Conservation (phyloP, 1,140 invertebrate genomes). For the Drosophila seguyi region DNA sequence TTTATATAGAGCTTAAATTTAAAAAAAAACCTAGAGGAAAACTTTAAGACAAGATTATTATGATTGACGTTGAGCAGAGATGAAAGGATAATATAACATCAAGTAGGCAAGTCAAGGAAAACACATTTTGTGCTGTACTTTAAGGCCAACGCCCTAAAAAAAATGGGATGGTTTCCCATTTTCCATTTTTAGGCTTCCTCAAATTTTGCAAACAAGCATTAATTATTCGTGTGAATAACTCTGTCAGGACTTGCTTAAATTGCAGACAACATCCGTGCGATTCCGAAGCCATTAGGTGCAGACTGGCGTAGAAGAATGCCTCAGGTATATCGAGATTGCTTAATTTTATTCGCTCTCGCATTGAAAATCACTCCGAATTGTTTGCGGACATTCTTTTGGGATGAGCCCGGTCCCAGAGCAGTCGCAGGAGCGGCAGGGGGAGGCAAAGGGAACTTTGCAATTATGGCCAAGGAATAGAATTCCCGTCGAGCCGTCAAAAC, state of each 20-base stretch:
- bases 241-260: conserved; percentile 7
- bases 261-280: conserved; percentile 9
- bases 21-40: background rate
- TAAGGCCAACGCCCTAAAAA: background rate
- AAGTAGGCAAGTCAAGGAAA: too few species aligned
- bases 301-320: conserved; percentile 9
- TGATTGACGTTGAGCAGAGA: background rate
- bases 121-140: background rate
- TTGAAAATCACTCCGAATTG: conserved; percentile 61
- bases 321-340: conserved; percentile 44
- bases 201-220: conserved; percentile 13
- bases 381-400: conserved; percentile 27
- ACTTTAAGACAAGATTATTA: background rate
- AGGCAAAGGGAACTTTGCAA: conserved; percentile 39
- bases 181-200: background rate
- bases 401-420: conserved; percentile 7
- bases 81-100: background rate
- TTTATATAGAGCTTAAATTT: background rate
- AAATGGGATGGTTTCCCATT: background rate
- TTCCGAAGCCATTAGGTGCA: conserved; percentile 9
- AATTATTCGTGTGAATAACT: conserved; percentile 28
- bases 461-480: conserved; percentile 56
- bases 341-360: conserved; percentile 56
- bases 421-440: background rate
- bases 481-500: conserved; percentile 62